A percentile compares a stretch with the other conserved stretches of the same genome.
Conservation (phyloP, 2,888 invertebrate genomes). For the Octonoba sinensis region DNA sequence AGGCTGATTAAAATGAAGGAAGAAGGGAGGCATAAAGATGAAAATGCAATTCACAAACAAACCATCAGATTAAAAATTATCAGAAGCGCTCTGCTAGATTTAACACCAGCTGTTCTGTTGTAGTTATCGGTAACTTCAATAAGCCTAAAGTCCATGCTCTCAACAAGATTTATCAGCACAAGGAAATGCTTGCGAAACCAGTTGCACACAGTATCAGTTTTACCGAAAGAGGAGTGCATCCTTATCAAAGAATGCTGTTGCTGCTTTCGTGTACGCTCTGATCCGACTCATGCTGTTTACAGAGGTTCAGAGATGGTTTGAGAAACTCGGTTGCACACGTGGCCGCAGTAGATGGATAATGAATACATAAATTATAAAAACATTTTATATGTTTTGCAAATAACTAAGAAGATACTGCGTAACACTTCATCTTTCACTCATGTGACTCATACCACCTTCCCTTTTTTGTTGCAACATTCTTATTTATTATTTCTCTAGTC, state of each 20-base stretch:
- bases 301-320: too few relatives aligned
- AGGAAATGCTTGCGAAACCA: conserved; percentile 22
- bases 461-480: too few relatives aligned
- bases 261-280: too few relatives aligned
- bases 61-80: conserved; percentile 3
- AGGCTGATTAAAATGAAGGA: background rate
- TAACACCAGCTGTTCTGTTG: conserved; percentile 29
- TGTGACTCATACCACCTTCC: too few relatives aligned
- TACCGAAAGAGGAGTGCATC: background rate
- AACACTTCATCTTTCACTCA: too few relatives aligned
- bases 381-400: too few relatives aligned
- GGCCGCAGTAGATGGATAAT: too few relatives aligned
- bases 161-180: conserved; percentile 14
- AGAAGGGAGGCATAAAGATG: background rate
- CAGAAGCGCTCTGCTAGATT: conserved; percentile 12
- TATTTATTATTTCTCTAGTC: too few relatives aligned
- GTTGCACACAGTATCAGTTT: background rate
- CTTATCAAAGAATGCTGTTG: background rate
- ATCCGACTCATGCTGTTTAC: too few relatives aligned
- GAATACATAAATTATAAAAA: too few relatives aligned
- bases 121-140: background rate
- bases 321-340: too few relatives aligned
- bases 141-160: background rate
- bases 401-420: too few relatives aligned
- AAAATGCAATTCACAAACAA: conserved; percentile 15